Evolutionary conservation across 2,888 invertebrate species (phyloP).

Genomic region (Scaptomyza flava): DNA sequence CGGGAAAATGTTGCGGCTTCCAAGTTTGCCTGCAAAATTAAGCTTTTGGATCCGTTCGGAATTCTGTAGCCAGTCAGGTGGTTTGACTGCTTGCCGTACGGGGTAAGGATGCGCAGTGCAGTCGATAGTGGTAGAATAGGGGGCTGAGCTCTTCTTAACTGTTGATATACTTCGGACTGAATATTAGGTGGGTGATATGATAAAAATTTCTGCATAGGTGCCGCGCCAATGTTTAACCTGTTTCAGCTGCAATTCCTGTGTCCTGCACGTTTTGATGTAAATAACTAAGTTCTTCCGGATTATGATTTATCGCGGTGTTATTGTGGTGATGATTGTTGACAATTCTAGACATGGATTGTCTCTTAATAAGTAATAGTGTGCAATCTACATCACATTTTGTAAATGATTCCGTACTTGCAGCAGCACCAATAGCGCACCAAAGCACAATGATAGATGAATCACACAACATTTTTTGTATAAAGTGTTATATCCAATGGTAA

Average conservation of each 20-base stretch:
- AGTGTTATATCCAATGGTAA: slow-evolving; percentile 2
- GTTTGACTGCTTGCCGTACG: background rate
- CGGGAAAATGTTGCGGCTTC: background rate
- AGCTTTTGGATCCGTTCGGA: background rate
- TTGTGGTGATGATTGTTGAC: slow-evolving; percentile 7
- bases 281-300: background rate
- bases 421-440: background rate
- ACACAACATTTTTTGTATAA: slow-evolving; percentile 14
- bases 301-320: background rate
- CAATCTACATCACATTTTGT: slow-evolving; percentile 1
- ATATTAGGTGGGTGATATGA: background rate
- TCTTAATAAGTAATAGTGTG: background rate
- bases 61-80: background rate
- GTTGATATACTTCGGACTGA: background rate
- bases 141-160: background rate
- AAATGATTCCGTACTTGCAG: background rate
- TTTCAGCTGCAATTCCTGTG: background rate
- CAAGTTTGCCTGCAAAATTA: background rate
- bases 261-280: background rate
- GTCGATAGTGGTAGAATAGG: background rate
- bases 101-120: background rate
- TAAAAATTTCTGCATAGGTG: background rate
- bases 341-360: slow-evolving; percentile 22
- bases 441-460: slow-evolving; percentile 2
- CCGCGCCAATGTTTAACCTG: background rate